Percentiles rank a stretch among this genome's conserved stretches.
These are phyloP conservation scores for Amphipyra tragopoginis DNA, from an alignment of 2,888 invertebrate species.

Conservation along the genomic window DNA sequence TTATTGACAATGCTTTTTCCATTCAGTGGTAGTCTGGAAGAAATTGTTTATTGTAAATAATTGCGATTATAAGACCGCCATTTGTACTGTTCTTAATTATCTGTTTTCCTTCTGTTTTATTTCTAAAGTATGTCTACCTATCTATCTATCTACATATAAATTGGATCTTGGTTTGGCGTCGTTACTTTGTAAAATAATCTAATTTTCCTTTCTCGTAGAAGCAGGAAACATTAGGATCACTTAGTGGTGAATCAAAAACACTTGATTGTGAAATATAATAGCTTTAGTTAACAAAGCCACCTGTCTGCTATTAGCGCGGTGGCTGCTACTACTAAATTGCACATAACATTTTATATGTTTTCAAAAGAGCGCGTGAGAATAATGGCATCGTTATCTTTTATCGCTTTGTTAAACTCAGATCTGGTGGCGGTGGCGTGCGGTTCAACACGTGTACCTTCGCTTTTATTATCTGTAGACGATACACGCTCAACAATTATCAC, in stretches of 20 bases:
- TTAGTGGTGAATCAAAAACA: neutral
- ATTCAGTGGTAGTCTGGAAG: no score
- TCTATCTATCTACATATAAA: no score
- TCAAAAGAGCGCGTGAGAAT: slow-evolving; percentile 59
- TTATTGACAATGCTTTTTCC: no score
- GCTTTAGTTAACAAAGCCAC: slow-evolving; percentile 20
- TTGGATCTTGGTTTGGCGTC: no score
- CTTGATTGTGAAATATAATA: slow-evolving; percentile 11
- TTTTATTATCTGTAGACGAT: neutral
- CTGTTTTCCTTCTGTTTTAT: no score
- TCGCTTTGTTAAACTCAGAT: slow-evolving; percentile 46
- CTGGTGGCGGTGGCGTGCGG: slow-evolving; percentile 20
- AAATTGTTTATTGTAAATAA: no score
- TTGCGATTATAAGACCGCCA: no score
- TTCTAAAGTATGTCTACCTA: no score
- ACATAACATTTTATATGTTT: slow-evolving; percentile 61
- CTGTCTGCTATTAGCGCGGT: slow-evolving; percentile 33
- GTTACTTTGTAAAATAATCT: no score
- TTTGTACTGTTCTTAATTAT: no score
- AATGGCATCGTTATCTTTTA: slow-evolving; percentile 59
- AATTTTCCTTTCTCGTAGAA: no score
- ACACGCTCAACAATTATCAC: no score
- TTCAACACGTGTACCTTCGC: slow-evolving; percentile 8
- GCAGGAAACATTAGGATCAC: neutral
- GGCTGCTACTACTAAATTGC: slow-evolving; percentile 60